Evolutionary conservation across 1,140 invertebrate genomes (phyloP), one percentile per base, ranked within the genome.

Genomic region (Atta colombica): DNA sequence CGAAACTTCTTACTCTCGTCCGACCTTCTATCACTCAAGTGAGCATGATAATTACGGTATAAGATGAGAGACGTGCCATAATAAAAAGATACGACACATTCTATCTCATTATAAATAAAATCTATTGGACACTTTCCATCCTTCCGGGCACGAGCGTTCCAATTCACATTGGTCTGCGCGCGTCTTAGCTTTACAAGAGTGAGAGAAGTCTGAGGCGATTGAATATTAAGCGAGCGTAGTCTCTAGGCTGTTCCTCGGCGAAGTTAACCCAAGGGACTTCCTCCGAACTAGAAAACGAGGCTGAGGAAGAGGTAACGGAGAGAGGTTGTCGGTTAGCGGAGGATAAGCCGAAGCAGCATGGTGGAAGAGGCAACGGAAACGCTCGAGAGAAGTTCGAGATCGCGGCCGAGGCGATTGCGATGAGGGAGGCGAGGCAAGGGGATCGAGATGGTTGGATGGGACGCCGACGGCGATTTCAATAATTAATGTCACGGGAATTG

Each of bases 401-500:
- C 80, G 80, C 55, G 69, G 55, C 69, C 68, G 55, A 51, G 80
- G 58, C 45, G 80, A 84, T 58, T 82, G 80, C 78, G 60, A 35
- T 53, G 25, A 61, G 16, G n/a, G 61, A 12, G 39, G 12, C n/a
- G 18, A 31, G 25, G 58, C 21, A n/a, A 14, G 28, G n/a, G 10
- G 21, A 6, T n/a, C 6, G 55, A 51, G 63, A 81, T 77, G 39
- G 86, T 69, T 77, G 61, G 80, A 71, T 74, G 81, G 45, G 16
- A 75, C 58, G 87, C 91, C 91, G 85, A 89, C 72, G 90, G 91
- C 91, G 91, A 92, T 92, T 92, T 92, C 91, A 92, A 92, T 92
- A 92, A 92, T 92, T 92, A 92, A 92, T 92, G 91, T 92, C 89
- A 91, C 91, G 91, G 91, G 91, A 92, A 92, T 92, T 92, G 91